Base-by-base conservation (phyloP, 2,888 invertebrate genomes). In the Patella caerulea region DNA sequence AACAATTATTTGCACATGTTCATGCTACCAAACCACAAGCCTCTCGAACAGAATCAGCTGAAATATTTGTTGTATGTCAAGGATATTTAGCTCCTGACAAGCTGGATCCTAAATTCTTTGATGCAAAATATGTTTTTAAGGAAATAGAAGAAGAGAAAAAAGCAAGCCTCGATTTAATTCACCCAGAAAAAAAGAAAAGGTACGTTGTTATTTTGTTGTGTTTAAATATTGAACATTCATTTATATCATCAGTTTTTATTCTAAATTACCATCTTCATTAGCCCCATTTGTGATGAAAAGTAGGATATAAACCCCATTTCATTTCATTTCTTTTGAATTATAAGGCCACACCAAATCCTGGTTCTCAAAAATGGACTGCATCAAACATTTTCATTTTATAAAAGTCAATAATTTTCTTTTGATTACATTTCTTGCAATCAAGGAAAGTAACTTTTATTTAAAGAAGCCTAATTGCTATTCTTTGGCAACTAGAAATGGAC, bases 11-110 rank as follows among this genome's bases (percentile, higher is more conserved):
- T 91, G 96, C 95, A 90, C 97, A 97, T 92, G 94, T 94, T 11
- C 97, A 98, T 91, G 98, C 98, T 0, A 99, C 99, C 24, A 99
- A 99, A 92, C 99, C 99, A 0, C 97, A 97, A 90, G 99, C 99
- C 0, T 99, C 99, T 0, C 95, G 99, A 93, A 95, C 95, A 90
- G 99, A 99, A 92, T 99, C 99, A 0, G 99, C 99, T 76, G 99
- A 99, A 94, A 99, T 99, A 86, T 99, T 99, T 92, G 96, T 99
- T 71, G 98, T 99, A 0, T 99, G 99, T 91, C 97, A 98, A 92
- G 94, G 95, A 76, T 99, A 96, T 89, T 93, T 96, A 83, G 97
- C 98, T 3, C 99, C 99, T 0, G 90, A 91, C 90, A 96, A 95
- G 88, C 94, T 99, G 82, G 99, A 99, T 93, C 94, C 96, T 0